Evolutionary conservation across 2,888 invertebrate species (phyloP).

Genomic region (Tiphia femorata): DNA sequence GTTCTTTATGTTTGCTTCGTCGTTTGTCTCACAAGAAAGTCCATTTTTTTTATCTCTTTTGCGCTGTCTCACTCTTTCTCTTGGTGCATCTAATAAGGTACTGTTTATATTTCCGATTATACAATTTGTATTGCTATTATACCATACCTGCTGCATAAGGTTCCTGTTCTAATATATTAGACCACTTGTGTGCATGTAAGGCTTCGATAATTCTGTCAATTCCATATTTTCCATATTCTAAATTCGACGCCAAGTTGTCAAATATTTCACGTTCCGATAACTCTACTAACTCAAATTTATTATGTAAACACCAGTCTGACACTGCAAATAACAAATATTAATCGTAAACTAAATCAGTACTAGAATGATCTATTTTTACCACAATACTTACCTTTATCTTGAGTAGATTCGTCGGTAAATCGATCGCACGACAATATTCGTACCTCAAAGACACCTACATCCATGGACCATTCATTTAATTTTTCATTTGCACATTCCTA

Average conservation of each 20-base stretch:
- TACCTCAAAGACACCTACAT: slow-evolving; percentile 50
- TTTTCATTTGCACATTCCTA: slow-evolving; percentile 52
- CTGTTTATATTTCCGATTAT: too few species aligned
- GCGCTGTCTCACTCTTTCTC: too few species aligned
- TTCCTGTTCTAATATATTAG: too few species aligned
- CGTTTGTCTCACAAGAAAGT: too few species aligned
- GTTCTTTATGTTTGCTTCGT: too few species aligned
- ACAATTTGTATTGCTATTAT: too few species aligned
- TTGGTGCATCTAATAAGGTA: too few species aligned
- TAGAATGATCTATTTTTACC: neutral
- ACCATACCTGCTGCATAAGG: too few species aligned
- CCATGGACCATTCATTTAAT: slow-evolving; percentile 54
- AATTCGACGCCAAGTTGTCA: slow-evolving; percentile 68
- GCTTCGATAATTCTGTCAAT: slow-evolving; percentile 78
- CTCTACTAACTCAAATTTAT: slow-evolving; percentile 80
- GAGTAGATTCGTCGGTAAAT: slow-evolving; percentile 61
- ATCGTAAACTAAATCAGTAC: neutral
- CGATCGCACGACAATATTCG: slow-evolving; percentile 52
- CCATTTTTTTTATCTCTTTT: too few species aligned
- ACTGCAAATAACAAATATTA: slow-evolving; percentile 59
- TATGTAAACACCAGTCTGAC: slow-evolving; percentile 76
- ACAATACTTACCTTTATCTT: slow-evolving; percentile 69
- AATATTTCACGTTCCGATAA: slow-evolving; percentile 64
- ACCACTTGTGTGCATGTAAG: slow-evolving; percentile 80
- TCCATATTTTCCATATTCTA: slow-evolving; percentile 75